Evolutionary conservation across 1,140 invertebrate genomes (phyloP).

Genomic region (Cyclina sinensis): DNA sequence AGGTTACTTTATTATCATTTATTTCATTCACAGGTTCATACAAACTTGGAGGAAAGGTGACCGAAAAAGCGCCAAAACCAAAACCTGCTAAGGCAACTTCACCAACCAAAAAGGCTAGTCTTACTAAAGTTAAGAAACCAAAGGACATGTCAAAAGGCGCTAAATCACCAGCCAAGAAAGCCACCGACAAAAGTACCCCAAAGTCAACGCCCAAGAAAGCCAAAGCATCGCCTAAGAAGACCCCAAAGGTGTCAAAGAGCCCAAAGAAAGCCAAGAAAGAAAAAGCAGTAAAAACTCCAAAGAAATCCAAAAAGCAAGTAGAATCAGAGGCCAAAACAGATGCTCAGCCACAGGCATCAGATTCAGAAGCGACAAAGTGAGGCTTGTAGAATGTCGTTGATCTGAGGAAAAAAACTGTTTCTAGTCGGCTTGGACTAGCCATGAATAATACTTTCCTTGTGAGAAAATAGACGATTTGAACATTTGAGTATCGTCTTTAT

Average conservation of each 20-base stretch:
- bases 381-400: too few species aligned
- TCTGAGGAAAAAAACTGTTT: too few species aligned
- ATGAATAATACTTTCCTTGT: too few species aligned
- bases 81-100: not conserved
- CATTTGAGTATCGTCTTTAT: too few species aligned
- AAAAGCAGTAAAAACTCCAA: not conserved
- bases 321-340: not conserved
- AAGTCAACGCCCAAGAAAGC: slow-evolving; percentile 6
- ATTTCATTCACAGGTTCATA: not conserved
- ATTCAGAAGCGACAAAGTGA: not conserved
- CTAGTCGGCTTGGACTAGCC: too few species aligned
- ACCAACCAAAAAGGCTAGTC: slow-evolving; percentile 3
- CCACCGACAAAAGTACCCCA: not conserved
- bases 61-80: not conserved
- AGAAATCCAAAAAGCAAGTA: not conserved
- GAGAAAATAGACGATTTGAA: too few species aligned
- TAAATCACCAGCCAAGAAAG: not conserved
- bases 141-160: not conserved
- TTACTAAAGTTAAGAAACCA: slow-evolving; percentile 27
- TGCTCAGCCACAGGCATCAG: not conserved
- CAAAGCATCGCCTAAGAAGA: slow-evolving; percentile 13
- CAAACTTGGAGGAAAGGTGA: not conserved
- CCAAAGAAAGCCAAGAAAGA: slow-evolving; percentile 36
- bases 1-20: too few species aligned
- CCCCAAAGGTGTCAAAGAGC: not conserved